phyloP scores from a whole-genome alignment of 2,888 invertebrate genomes.

The Drosophila mimica region DNA sequence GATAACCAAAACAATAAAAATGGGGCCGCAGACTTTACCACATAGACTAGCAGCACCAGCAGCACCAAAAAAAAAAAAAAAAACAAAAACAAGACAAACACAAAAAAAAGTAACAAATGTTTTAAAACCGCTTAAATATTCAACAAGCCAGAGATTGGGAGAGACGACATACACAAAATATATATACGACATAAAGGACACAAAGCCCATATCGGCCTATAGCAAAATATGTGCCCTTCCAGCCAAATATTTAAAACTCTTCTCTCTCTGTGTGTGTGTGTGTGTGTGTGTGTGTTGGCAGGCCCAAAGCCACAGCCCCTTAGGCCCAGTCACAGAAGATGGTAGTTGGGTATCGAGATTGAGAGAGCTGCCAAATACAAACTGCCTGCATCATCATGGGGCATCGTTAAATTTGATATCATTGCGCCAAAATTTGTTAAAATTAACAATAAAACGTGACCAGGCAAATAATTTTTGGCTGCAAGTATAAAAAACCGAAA shows the following conservation, averaged over 20 bases:
- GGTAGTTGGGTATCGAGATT: conserved; percentile 2
- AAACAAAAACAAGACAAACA: conserved; percentile 3
- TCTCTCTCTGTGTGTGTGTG: conserved; percentile 15
- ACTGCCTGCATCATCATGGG: conserved; percentile 49
- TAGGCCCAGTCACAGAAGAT: conserved; percentile 16
- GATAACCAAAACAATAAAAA: conserved; percentile 81
- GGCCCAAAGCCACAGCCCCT: neutral
- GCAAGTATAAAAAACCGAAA: conserved; percentile 5
- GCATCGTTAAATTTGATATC: conserved; percentile 71
- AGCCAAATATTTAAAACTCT: conserved; percentile 53
- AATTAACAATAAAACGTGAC: conserved; percentile 81
- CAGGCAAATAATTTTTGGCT: conserved; percentile 68
- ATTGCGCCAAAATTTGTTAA: conserved; percentile 69
- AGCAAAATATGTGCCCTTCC: conserved; percentile 76
- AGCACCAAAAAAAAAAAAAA: conserved; percentile 17
- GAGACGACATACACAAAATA: conserved; percentile 16
- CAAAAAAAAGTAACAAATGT: conserved; percentile 63
- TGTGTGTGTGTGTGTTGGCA: conserved; percentile 19
- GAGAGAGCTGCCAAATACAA: conserved; percentile 11
- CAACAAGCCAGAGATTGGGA: conserved; percentile 64
- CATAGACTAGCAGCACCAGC: conserved; percentile 15
- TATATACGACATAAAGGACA: conserved; percentile 47
- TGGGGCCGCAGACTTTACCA: conserved; percentile 48
- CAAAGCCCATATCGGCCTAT: conserved; percentile 70
- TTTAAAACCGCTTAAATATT: conserved; percentile 80